A percentile compares a stretch with the other conserved stretches of the same genome.
phyloP scores from a whole-genome alignment of 2,797 vertebrate species.

The Lutjanus argentimaculatus region DNA sequence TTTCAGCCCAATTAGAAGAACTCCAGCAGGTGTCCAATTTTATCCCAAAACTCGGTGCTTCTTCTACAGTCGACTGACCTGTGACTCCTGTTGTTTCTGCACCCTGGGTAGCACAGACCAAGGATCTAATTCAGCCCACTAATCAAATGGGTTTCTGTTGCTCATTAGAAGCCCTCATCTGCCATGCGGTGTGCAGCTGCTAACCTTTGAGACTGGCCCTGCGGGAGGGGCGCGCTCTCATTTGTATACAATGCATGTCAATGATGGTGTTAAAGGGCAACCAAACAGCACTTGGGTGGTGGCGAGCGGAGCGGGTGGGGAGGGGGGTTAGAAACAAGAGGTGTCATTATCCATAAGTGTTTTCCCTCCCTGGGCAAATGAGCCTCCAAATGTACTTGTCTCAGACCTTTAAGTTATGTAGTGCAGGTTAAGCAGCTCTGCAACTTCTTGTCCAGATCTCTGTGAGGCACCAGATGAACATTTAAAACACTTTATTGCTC shows the following conservation, averaged over 20 bases:
- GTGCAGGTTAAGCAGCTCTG: slow-evolving; percentile 10
- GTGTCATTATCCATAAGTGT: slow-evolving; percentile 47
- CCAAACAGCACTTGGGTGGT: slow-evolving; percentile 48
- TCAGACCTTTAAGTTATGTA: slow-evolving; percentile 14
- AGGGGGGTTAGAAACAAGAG: slow-evolving; percentile 59
- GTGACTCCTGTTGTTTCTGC: slow-evolving; percentile 19
- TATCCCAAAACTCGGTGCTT: background rate
- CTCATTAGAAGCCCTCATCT: slow-evolving; percentile 74
- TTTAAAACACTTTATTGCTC: background rate
- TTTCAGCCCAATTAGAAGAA: slow-evolving; percentile 27
- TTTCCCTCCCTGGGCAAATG: slow-evolving; percentile 27
- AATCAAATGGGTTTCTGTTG: slow-evolving; percentile 55
- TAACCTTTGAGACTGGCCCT: slow-evolving; percentile 72
- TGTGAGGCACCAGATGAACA: background rate
- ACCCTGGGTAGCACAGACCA: background rate
- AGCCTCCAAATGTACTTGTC: slow-evolving; percentile 11
- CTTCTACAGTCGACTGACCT: slow-evolving; percentile 13
- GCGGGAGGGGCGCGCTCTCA: slow-evolving; percentile 57
- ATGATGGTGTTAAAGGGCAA: slow-evolving; percentile 65
- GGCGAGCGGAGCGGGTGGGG: background rate
- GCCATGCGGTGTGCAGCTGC: slow-evolving; percentile 62
- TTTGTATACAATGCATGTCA: slow-evolving; percentile 73
- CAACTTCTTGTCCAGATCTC: background rate
- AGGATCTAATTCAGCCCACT: slow-evolving; percentile 44
- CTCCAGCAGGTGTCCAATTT: slow-evolving; percentile 17